Evolutionary conservation across 2,797 vertebrate species (phyloP).

Genomic region (Cetoscarus ocellatus): DNA sequence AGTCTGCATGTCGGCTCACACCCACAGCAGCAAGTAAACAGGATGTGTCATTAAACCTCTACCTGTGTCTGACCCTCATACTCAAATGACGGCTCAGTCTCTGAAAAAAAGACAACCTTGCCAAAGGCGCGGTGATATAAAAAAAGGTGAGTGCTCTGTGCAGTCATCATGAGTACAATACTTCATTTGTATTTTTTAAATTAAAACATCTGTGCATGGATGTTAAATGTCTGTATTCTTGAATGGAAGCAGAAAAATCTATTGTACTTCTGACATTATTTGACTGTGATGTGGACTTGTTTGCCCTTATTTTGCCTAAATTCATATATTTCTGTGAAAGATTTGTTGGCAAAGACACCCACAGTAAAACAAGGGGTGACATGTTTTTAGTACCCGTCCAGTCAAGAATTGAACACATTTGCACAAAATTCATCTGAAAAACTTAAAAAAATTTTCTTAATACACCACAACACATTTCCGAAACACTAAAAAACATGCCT

Average conservation of each 20-base stretch:
- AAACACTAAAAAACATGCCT: too few relatives aligned
- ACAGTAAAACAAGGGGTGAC: too few relatives aligned
- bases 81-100: slow-evolving; percentile 74
- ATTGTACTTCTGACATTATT: slow-evolving; percentile 2
- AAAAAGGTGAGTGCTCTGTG: slow-evolving; percentile 44
- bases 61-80: slow-evolving; percentile 76
- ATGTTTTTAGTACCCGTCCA: too few relatives aligned
- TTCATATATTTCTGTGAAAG: too few relatives aligned
- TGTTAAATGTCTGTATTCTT: background rate
- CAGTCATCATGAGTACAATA: slow-evolving; percentile 14
- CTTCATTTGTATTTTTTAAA: slow-evolving; percentile 20
- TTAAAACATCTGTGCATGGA: background rate
- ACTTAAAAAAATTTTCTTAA: too few relatives aligned
- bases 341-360: too few relatives aligned
- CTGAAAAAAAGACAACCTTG: slow-evolving; percentile 42
- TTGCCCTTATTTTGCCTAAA: too few relatives aligned
- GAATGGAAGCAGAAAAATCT: background rate
- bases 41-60: slow-evolving; percentile 87
- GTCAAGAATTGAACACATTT: too few relatives aligned
- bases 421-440: too few relatives aligned
- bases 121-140: slow-evolving; percentile 26
- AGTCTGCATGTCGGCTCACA: slow-evolving; percentile 84
- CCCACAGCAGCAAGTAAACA: slow-evolving; percentile 88
- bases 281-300: background rate
- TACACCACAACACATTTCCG: too few relatives aligned